phyloP scores from a whole-genome alignment of 1,140 invertebrate species.

The Apocrypta bakeri region DNA sequence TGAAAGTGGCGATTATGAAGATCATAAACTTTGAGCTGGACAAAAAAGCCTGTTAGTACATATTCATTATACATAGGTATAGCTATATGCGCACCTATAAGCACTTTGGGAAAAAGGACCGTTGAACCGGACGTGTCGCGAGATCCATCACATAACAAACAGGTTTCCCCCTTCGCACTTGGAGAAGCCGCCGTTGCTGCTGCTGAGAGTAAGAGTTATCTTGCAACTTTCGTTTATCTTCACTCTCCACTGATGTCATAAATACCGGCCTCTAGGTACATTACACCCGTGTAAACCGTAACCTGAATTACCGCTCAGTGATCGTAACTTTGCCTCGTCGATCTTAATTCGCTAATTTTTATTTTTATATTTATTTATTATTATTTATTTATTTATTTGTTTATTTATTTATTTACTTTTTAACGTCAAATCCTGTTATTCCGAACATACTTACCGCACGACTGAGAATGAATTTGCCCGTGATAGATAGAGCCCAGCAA shows the following conservation, averaged over 20 bases:
- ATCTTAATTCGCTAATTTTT: neutral
- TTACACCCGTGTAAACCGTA: neutral
- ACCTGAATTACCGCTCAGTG: conserved; percentile 40
- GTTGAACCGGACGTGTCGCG: conserved; percentile 14
- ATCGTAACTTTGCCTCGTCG: neutral
- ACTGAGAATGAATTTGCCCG: too few species aligned
- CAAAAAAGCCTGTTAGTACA: neutral
- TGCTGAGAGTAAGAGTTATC: conserved; percentile 40
- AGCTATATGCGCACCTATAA: neutral
- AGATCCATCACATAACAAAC: conserved; percentile 42
- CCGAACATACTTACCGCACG: too few species aligned
- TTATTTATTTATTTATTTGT: neutral
- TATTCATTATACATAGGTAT: too few species aligned
- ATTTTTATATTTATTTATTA: neutral
- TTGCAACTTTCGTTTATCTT: conserved; percentile 43
- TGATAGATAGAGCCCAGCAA: too few species aligned
- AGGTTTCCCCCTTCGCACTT: conserved; percentile 35
- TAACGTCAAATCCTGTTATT: too few species aligned
- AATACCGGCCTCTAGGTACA: conserved; percentile 18
- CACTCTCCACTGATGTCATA: conserved; percentile 36
- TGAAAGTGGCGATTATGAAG: neutral
- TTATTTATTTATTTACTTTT: too few species aligned
- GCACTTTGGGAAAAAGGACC: neutral
- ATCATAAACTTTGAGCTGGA: neutral
- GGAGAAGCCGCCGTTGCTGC: too few species aligned